Conservation (phyloP, 2,113 vertebrate species). For the Aspiorhynchus laticeps region DNA sequence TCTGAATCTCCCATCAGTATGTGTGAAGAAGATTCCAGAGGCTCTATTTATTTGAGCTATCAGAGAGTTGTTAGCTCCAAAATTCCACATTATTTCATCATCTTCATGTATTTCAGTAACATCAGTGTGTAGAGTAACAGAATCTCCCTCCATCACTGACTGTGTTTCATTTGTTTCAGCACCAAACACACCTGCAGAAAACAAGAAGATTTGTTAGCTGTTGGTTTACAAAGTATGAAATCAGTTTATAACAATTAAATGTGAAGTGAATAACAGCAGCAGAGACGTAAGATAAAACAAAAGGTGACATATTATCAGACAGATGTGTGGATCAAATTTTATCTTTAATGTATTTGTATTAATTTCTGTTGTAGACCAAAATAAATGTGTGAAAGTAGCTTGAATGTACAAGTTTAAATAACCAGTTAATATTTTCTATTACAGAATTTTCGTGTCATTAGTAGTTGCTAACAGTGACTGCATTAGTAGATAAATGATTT, state of each 20-base stretch:
- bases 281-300: background rate
- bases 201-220: too few relatives aligned
- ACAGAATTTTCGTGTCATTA: background rate
- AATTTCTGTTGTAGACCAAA: background rate
- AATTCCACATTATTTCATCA: background rate
- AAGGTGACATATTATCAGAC: background rate
- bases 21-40: background rate
- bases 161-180: background rate
- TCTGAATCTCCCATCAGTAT: background rate
- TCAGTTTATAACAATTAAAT: background rate
- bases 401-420: background rate
- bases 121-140: background rate
- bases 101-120: background rate
- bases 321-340: background rate
- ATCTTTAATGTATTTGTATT: background rate
- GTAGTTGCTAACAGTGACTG: background rate
- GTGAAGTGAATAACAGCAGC: background rate
- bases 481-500: background rate
- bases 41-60: too few relatives aligned
- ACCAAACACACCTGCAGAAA: background rate
- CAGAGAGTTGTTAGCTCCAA: background rate
- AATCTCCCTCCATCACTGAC: background rate
- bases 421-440: too few relatives aligned
- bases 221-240: background rate
- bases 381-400: background rate